Evolutionary conservation across 2,797 vertebrate genomes (phyloP).

Genomic region (Holocentrus rufus): DNA sequence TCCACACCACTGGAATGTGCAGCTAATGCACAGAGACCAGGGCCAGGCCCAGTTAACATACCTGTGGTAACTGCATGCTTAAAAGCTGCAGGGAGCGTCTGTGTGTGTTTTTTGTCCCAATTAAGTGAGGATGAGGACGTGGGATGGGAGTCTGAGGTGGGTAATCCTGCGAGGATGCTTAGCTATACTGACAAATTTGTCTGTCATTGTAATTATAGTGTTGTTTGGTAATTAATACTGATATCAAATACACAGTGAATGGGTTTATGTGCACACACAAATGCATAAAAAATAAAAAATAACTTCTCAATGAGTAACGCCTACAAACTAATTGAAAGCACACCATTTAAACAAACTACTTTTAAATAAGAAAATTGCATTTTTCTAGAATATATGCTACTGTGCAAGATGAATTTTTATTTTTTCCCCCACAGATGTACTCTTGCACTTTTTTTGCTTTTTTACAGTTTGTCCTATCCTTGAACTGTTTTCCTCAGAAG

Average conservation of each 20-base stretch:
- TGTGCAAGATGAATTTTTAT: no score
- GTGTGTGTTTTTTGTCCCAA: slow-evolving; percentile 64
- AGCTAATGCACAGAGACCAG: slow-evolving; percentile 74
- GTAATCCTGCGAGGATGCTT: slow-evolving; percentile 41
- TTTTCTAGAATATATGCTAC: no score
- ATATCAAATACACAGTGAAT: background rate
- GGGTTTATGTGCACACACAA: background rate
- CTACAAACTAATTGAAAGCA: no score
- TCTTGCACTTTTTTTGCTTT: no score
- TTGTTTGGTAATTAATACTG: background rate
- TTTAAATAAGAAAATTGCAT: no score
- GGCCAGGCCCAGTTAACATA: slow-evolving; percentile 77
- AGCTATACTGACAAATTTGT: slow-evolving; percentile 32
- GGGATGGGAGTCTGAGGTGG: slow-evolving; percentile 48
- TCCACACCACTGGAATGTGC: slow-evolving; percentile 77
- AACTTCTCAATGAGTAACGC: no score
- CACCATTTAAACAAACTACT: no score
- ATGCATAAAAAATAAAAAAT: no score
- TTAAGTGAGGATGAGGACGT: slow-evolving; percentile 61
- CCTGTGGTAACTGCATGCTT: slow-evolving; percentile 73
- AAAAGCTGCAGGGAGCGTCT: slow-evolving; percentile 64
- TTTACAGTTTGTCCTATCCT: no score
- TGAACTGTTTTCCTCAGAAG: no score
- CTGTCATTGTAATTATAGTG: slow-evolving; percentile 11
- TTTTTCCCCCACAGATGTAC: no score